A percentile compares a stretch with the other conserved stretches of the same genome.
Conservation (phyloP, 2,113 vertebrate genomes). For the Heloderma charlesbogerti region DNA sequence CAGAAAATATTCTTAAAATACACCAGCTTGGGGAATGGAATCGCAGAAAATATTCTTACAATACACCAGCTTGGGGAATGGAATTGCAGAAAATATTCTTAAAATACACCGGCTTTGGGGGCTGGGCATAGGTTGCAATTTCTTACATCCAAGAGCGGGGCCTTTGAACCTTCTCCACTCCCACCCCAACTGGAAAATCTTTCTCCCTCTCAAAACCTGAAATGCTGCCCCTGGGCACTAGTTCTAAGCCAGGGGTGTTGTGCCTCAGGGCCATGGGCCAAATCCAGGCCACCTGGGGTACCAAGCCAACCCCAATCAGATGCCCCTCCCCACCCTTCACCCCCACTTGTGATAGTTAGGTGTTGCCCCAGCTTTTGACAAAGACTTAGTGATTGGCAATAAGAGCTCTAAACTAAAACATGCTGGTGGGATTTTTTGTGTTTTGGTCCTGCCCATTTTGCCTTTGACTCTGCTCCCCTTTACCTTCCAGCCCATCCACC, state of each 20-base stretch:
- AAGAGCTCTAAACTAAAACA: too few species aligned
- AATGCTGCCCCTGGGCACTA: neutral
- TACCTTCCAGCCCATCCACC: neutral
- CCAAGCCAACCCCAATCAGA: too few species aligned
- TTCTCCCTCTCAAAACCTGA: neutral
- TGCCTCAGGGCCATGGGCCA: too few species aligned
- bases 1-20: neutral
- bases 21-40: neutral
- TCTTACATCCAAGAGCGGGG: neutral
- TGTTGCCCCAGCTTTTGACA: too few species aligned
- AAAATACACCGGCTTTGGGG: neutral
- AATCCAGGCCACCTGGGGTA: neutral
- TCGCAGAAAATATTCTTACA: neutral
- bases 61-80: neutral
- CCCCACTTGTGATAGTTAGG: too few species aligned
- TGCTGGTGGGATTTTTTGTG: too few species aligned
- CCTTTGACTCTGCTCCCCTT: neutral
- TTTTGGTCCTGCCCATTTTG: neutral
- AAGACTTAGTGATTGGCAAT: too few species aligned
- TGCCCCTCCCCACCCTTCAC: too few species aligned
- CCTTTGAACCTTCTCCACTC: neutral
- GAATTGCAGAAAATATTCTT: neutral
- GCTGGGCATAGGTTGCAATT: neutral
- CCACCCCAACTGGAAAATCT: neutral
- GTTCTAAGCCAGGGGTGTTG: neutral